These are phyloP conservation scores for Acanthosepion esculentum DNA, from an alignment of 2,888 invertebrate species.

Conservation along the genomic window DNA sequence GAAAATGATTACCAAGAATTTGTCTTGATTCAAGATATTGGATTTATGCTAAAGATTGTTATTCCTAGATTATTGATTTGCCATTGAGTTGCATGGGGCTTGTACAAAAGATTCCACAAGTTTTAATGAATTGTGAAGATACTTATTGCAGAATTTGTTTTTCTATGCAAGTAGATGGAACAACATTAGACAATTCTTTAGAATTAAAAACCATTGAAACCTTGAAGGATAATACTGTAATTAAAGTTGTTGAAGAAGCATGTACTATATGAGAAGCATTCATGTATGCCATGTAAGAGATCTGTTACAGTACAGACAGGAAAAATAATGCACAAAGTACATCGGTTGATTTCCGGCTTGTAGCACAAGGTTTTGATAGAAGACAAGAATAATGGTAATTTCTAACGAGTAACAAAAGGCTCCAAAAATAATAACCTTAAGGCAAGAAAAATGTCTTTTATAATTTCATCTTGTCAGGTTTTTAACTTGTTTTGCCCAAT, in stretches of 20 bases:
- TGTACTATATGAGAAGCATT: slow-evolving; percentile 97
- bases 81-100: slow-evolving; percentile 94
- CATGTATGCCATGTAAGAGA: slow-evolving; percentile 98
- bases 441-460: too few relatives aligned
- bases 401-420: too few relatives aligned
- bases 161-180: slow-evolving; percentile 92
- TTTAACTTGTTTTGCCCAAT: too few relatives aligned
- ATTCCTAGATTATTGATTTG: slow-evolving; percentile 92
- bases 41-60: slow-evolving; percentile 88
- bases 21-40: slow-evolving; percentile 73
- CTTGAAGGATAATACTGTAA: slow-evolving; percentile 92
- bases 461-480: too few relatives aligned
- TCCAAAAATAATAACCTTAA: too few relatives aligned
- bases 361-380: too few relatives aligned
- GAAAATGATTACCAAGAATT: slow-evolving; percentile 67
- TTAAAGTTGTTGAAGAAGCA: slow-evolving; percentile 88
- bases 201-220: slow-evolving; percentile 97
- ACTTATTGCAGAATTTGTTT: slow-evolving; percentile 99
- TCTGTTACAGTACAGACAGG: slow-evolving; percentile 83
- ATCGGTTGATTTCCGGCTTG: too few relatives aligned
- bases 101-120: slow-evolving; percentile 97
- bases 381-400: too few relatives aligned
- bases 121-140: slow-evolving; percentile 98
- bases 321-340: too few relatives aligned
- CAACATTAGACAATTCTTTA: slow-evolving; percentile 95